Percentiles rank a stretch among this genome's conserved stretches.
phyloP scores from a whole-genome alignment of 2,113 vertebrate species.

The Pseudopodoces humilis region DNA sequence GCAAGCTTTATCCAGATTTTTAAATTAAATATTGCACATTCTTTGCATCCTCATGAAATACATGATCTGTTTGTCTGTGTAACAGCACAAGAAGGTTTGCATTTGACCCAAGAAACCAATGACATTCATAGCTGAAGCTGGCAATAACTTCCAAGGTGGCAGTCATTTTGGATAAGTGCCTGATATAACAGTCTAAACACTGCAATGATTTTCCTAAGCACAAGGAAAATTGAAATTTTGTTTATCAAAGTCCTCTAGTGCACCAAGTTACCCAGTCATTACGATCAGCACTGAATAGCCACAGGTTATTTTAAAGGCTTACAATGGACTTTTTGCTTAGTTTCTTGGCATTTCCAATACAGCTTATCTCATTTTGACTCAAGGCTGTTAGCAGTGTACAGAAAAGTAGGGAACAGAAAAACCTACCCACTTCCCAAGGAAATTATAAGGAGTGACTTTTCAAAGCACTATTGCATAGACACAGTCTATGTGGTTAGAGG shows the following conservation, averaged over 20 bases:
- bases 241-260: background rate
- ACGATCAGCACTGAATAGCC: background rate
- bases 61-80: background rate
- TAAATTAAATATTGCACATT: background rate
- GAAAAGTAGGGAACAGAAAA: background rate
- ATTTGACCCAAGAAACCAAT: constrained; percentile 25
- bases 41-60: background rate
- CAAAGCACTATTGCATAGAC: background rate
- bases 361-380: background rate
- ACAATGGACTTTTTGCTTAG: background rate
- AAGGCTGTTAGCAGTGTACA: background rate
- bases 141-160: constrained; percentile 35
- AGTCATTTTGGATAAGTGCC: constrained; percentile 36
- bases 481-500: background rate
- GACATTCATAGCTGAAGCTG: constrained; percentile 20
- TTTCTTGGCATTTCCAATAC: background rate
- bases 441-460: background rate
- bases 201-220: constrained; percentile 16
- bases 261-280: background rate
- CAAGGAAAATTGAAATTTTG: background rate
- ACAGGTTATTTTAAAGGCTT: background rate
- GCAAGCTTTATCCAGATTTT: background rate
- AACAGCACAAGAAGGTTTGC: background rate
- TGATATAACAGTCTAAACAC: background rate
- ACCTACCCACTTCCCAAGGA: background rate